Evolutionary conservation across 2,888 invertebrate species (phyloP).

Genomic region (Anodontia alba): DNA sequence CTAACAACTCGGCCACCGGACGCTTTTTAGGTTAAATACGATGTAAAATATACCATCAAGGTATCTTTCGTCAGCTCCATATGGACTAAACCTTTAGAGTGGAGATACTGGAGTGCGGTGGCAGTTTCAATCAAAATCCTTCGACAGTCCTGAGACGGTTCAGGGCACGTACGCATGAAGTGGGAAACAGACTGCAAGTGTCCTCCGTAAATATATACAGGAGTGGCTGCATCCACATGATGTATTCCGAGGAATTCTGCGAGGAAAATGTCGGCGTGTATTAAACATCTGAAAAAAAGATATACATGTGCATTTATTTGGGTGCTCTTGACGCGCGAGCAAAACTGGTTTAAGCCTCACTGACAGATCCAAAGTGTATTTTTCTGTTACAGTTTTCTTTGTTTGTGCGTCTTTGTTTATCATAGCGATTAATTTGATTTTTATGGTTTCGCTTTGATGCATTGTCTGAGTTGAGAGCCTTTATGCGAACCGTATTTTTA

Average conservation of each 20-base stretch:
- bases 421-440: too few species aligned
- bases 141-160: not conserved
- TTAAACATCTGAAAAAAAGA: conserved; percentile 64
- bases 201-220: conserved; percentile 69
- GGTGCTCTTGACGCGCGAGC: too few species aligned
- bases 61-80: conserved; percentile 72
- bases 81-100: conserved; percentile 76
- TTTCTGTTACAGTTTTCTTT: too few species aligned
- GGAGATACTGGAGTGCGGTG: conserved; percentile 72
- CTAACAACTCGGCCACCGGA: too few species aligned
- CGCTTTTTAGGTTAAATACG: too few species aligned
- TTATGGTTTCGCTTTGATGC: too few species aligned
- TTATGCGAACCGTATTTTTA: too few species aligned
- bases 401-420: too few species aligned
- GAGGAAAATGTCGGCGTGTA: conserved; percentile 55
- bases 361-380: too few species aligned
- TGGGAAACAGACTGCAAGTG: conserved; percentile 60
- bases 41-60: not conserved
- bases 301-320: not conserved
- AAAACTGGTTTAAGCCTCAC: too few species aligned
- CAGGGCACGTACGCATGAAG: conserved; percentile 32
- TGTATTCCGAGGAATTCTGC: conserved; percentile 75
- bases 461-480: too few species aligned
- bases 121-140: conserved; percentile 56
- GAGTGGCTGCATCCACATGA: conserved; percentile 58